These are phyloP conservation scores for Salmo trutta DNA, from an alignment of 2,797 vertebrate species.

Conservation along the genomic window DNA sequence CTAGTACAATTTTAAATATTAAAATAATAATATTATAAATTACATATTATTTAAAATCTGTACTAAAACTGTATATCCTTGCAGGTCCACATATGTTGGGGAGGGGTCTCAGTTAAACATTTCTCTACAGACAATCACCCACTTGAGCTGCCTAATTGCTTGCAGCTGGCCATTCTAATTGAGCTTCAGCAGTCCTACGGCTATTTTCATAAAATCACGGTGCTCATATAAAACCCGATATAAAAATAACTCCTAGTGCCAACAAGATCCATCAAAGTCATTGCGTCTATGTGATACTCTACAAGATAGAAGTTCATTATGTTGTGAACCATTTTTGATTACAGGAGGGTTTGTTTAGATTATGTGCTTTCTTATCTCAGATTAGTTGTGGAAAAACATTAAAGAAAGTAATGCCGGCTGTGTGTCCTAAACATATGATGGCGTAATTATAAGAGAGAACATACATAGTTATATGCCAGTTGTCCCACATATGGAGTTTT, in stretches of 20 bases:
- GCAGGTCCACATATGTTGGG: constrained; percentile 76
- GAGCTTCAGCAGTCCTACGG: constrained; percentile 79
- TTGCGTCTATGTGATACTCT: constrained; percentile 66
- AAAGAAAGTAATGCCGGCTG: constrained; percentile 44
- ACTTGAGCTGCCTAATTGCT: constrained; percentile 81
- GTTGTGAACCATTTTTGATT: constrained; percentile 62
- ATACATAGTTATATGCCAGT: constrained; percentile 62
- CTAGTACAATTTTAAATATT: constrained; percentile 27
- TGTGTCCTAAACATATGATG: constrained; percentile 34
- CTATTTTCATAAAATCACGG: constrained; percentile 80
- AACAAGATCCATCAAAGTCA: constrained; percentile 73
- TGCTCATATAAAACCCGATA: constrained; percentile 76
- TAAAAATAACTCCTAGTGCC: constrained; percentile 69
- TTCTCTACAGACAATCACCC: constrained; percentile 79
- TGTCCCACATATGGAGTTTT: constrained; percentile 76
- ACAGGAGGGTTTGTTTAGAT: constrained; percentile 14
- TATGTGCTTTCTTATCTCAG: constrained; percentile 43
- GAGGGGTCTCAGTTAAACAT: constrained; percentile 75
- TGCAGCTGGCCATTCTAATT: constrained; percentile 84
- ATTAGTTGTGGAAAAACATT: constrained; percentile 54
- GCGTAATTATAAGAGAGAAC: constrained; percentile 39
- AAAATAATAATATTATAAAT: constrained; percentile 35
- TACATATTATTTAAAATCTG: constrained; percentile 38
- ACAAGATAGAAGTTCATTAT: constrained; percentile 64
- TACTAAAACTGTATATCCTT: constrained; percentile 64